These are phyloP conservation scores for Holacanthus passer DNA, from an alignment of 2,113 vertebrate genomes.

Conservation along the genomic window DNA sequence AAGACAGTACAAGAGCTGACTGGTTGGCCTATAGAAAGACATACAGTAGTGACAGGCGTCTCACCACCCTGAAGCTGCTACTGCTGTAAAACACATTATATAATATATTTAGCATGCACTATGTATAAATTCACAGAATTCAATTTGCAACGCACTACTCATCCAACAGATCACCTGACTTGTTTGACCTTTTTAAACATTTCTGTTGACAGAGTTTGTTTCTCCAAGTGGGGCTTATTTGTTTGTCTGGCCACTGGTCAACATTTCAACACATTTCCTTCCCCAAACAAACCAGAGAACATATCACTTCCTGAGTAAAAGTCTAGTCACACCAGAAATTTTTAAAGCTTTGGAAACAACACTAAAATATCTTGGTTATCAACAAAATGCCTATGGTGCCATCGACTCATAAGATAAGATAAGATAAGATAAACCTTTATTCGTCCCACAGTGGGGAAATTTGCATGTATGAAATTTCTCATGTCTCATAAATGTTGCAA, in stretches of 20 bases:
- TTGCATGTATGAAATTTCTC: too few relatives aligned
- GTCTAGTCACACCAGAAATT: neutral
- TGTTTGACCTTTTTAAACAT: neutral
- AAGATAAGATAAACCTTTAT: too few relatives aligned
- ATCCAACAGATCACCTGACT: neutral
- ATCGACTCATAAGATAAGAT: too few relatives aligned
- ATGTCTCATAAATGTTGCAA: too few relatives aligned
- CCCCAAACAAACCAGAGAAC: neutral
- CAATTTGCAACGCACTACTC: neutral
- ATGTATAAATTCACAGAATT: neutral
- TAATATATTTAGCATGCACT: neutral
- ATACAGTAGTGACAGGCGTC: conserved; percentile 1
- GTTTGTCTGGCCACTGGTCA: neutral
- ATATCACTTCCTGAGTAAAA: neutral
- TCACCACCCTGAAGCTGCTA: neutral
- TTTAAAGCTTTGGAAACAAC: too few relatives aligned
- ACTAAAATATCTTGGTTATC: too few relatives aligned
- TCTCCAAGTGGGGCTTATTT: neutral
- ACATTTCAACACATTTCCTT: fast-evolving
- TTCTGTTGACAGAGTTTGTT: neutral
- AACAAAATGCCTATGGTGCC: too few relatives aligned
- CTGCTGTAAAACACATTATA: neutral
- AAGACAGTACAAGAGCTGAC: neutral
- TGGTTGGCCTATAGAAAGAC: neutral
- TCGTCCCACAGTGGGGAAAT: too few relatives aligned